Base-by-base conservation (phyloP, 2,113 vertebrate species). In the Reinhardtius hippoglossoides region DNA sequence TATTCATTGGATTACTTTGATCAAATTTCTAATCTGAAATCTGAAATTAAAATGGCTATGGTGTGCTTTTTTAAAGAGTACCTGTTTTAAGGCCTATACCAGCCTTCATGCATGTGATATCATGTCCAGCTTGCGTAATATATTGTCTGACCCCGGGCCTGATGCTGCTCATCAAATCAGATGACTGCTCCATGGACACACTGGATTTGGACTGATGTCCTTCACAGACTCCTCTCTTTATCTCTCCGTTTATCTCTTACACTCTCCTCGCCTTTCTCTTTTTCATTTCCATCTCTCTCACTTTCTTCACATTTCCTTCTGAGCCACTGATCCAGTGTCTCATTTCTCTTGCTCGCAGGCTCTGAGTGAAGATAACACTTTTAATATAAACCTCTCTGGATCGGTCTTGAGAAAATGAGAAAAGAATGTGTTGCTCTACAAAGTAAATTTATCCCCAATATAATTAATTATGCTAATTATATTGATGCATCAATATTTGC, bases 291-390 rank as follows among this genome's bases (percentile, higher is more conserved):
- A 9, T 76, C 44, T 31, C 44, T 31, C 37, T 40, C 5, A 3
- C 20, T 71, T 14, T 84, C 58, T 40, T 46, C 71, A 40, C 24
- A 13, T 71, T 62, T 80, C 60, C 24, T 37, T 73, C 58, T 20
- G 20, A 75, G 23, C 52, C n/a, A 23, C 10, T 12, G 1, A 57
- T 48, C 15, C 15, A 50, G 46, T 60, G 69, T 85, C 59, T 85
- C 72, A 76, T 83, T 72, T 77, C 58, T 78, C 18, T 6, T 27
- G 40, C 54, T 20, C 0, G 20, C 75, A 76, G 73, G 16, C 40
- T 5, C 10, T 4, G 14, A 18, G 74, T 37, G 42, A 71, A 74
- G 87, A 89, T 85, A 85, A 82, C 42, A 46, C 31, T 20, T 67
- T 73, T 81, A 58, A 82, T 81, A 67, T 71, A 23, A 74, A 35